These are phyloP conservation scores for Phoenicopterus ruber DNA, from an alignment of 2,113 vertebrate species.

Conservation along the genomic window DNA sequence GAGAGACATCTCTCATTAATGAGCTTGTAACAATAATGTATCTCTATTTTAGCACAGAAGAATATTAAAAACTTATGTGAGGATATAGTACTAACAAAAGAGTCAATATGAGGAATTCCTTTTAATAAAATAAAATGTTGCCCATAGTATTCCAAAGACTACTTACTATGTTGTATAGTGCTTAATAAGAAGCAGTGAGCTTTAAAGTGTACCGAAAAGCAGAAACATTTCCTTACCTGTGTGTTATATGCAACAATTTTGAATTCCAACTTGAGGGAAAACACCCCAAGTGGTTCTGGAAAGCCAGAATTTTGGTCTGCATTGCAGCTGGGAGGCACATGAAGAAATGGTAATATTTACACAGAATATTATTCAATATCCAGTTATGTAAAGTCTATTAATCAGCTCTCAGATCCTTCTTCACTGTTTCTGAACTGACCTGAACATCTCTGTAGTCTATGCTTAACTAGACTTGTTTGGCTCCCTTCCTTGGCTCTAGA, in stretches of 20 bases:
- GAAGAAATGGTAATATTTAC: neutral
- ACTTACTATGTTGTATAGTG: neutral
- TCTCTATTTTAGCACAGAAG: neutral
- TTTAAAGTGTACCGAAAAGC: neutral
- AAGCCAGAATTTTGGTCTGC: neutral
- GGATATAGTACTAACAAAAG: neutral
- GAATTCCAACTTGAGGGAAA: neutral
- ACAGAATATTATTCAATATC: neutral
- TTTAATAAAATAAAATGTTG: neutral
- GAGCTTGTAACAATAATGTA: neutral
- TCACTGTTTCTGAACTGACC: neutral
- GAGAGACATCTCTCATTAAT: neutral
- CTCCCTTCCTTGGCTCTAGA: neutral
- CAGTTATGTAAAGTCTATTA: neutral
- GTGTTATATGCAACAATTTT: neutral
- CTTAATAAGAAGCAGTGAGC: neutral
- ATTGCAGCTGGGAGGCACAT: neutral
- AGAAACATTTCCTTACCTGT: neutral
- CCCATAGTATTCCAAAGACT: neutral
- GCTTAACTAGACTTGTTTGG: neutral
- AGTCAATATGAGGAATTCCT: neutral
- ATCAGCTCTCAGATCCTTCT: neutral
- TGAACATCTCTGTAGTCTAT: neutral
- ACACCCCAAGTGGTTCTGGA: neutral
- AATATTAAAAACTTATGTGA: neutral